Base-by-base conservation (phyloP, 1,140 invertebrate species). In the Drosophila kohkoa region DNA sequence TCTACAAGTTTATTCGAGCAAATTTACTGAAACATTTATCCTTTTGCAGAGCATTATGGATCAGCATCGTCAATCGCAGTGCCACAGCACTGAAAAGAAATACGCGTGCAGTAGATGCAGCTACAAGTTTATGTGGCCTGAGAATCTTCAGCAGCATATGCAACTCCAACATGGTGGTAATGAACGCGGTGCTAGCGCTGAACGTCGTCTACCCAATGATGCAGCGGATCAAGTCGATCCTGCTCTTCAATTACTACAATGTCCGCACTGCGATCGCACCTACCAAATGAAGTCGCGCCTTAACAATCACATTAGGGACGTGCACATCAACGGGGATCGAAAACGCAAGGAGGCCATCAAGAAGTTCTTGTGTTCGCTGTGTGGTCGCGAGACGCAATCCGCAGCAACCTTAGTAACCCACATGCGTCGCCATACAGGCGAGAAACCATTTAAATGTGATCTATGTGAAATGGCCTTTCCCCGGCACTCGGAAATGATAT, bases 331-430 rank as follows among this genome's bases (percentile, higher is more conserved):
- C n/a, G 85, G 85, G 0, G 85, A 89, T 74, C 86, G 85, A 0
- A 89, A 89, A 49, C 86, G 86, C 3, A 89, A 89, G 52, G 85
- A 89, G 45, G 86, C 86, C 3, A 65, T 86, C 4, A 85, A 90
- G 43, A 77, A 75, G 49, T 89, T 91, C 55, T 82, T 94, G 1
- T 95, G 94, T 64, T 91, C 94, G 10, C 93, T 94, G 72, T 95
- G 94, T 81, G 94, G 94, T 5, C 91, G 93, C 3, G 93, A 93
- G 30, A 94, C 94, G 58, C 92, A 93, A n/a, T 94, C 94, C 41
- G 94, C 94, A 0, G 94, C 94, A 0, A 94, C 94, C 35, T 82
- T 94, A 11, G 93, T 94, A 6, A 94, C 94, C 0, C 95, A 95
- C 55, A 94, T 95, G 93, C 92, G 94, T 0, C 83, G 94, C 0